Evolutionary conservation across 2,888 invertebrate species (phyloP).

Genomic region (Caenorhabditis imperialis): DNA sequence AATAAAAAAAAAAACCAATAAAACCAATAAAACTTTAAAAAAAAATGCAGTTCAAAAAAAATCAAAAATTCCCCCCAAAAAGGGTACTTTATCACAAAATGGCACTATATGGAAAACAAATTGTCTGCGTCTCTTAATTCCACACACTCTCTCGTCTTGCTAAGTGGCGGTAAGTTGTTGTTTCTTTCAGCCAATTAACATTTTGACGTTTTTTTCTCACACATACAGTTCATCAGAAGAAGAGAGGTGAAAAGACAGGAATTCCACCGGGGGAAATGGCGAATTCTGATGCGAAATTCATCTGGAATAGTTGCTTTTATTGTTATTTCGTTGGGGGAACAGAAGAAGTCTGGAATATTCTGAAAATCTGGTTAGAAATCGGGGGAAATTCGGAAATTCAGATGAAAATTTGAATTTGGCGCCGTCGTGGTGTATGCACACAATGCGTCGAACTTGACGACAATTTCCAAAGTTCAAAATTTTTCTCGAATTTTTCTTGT

Average conservation of each 20-base stretch:
- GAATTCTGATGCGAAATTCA: too few species aligned
- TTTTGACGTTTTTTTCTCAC: too few species aligned
- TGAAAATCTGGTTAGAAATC: not conserved
- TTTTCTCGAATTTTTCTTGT: not conserved
- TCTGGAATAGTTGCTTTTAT: not conserved
- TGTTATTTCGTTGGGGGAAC: not conserved
- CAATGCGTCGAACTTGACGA: not conserved
- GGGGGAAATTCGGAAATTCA: slow-evolving; percentile 9
- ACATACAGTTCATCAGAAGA: too few species aligned
- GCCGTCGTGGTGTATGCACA: slow-evolving; percentile 23
- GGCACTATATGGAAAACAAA: not conserved
- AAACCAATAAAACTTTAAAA: too few species aligned
- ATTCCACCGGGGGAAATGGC: not conserved
- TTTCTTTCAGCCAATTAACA: slow-evolving; percentile 29
- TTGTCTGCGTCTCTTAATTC: not conserved
- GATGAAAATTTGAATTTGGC: too few species aligned
- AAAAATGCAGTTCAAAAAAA: too few species aligned
- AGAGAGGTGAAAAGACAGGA: not conserved
- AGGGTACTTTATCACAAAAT: too few species aligned
- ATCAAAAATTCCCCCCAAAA: not conserved
- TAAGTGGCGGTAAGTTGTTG: slow-evolving; percentile 16
- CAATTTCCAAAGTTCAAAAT: not conserved
- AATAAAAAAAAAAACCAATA: not conserved
- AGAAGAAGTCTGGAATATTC: not conserved
- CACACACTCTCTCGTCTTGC: not conserved